phyloP scores from a whole-genome alignment of 2,113 vertebrate genomes.

The Daboia siamensis region DNA sequence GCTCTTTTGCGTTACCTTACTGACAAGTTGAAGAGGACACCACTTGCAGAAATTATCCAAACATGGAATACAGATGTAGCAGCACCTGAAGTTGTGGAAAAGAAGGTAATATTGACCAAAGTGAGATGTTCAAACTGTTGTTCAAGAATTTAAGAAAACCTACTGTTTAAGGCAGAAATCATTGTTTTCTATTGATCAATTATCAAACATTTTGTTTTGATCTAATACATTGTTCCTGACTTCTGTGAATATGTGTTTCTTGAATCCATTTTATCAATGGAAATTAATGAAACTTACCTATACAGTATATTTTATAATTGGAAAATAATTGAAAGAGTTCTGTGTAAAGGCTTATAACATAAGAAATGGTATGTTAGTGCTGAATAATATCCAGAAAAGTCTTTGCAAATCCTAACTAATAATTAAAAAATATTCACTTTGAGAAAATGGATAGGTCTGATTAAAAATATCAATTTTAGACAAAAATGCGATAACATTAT shows the following conservation, averaged over 20 bases:
- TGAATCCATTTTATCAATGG: neutral
- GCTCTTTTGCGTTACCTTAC: slow-evolving; percentile 69
- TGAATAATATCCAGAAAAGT: neutral
- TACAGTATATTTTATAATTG: neutral
- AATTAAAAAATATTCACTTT: neutral
- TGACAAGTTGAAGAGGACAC: slow-evolving; percentile 69
- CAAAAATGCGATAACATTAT: neutral
- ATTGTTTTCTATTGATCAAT: neutral
- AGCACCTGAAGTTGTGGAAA: slow-evolving; percentile 47
- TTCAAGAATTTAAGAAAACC: neutral
- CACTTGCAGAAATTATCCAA: slow-evolving; percentile 68
- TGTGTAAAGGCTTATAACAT: neutral
- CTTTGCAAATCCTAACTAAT: neutral
- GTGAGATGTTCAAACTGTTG: neutral
- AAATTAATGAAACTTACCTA: neutral
- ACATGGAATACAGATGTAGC: slow-evolving; percentile 63
- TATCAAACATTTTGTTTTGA: neutral
- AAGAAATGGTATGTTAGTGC: neutral
- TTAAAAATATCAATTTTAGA: neutral
- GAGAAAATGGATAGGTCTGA: neutral
- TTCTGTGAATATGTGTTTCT: neutral
- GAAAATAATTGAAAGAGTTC: neutral
- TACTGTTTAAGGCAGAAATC: neutral
- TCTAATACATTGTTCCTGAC: neutral
- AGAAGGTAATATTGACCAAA: slow-evolving; percentile 57